Conservation (phyloP, 1,140 invertebrate genomes). For the Drosophila mayri region DNA sequence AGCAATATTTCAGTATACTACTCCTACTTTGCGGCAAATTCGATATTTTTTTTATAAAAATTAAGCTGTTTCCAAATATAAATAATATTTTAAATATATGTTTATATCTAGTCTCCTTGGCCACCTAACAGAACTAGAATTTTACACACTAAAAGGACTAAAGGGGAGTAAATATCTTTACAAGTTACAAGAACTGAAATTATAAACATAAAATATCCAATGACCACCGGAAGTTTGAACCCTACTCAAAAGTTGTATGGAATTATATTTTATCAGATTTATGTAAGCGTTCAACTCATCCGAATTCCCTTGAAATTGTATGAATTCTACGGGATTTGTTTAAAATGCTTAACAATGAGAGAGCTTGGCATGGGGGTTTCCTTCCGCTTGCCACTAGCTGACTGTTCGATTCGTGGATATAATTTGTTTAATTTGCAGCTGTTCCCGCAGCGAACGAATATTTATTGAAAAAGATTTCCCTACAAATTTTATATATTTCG, state of each 20-base stretch:
- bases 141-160: not conserved
- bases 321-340: slow-evolving; percentile 30
- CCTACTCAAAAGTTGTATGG: slow-evolving; percentile 2
- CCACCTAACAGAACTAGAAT: not conserved
- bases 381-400: slow-evolving; percentile 25
- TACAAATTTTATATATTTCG: slow-evolving; percentile 7
- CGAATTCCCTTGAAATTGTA: slow-evolving; percentile 39
- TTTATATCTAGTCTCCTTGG: not conserved
- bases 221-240: not conserved
- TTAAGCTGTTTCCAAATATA: not conserved
- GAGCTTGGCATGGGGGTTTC: slow-evolving; percentile 35
- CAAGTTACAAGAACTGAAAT: not conserved
- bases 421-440: slow-evolving; percentile 39
- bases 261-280: slow-evolving; percentile 33
- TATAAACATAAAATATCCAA: not conserved
- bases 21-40: too few relatives aligned
- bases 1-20: too few relatives aligned
- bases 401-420: slow-evolving; percentile 38
- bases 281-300: slow-evolving; percentile 14
- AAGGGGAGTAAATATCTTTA: not conserved
- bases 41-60: too few relatives aligned
- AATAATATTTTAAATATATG: not conserved
- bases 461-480: slow-evolving; percentile 15
- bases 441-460: slow-evolving; percentile 7
- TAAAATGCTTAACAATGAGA: slow-evolving; percentile 31